These are phyloP conservation scores for Thripadectes ignobilis DNA, from an alignment of 2,797 vertebrate species.

Conservation along the genomic window DNA sequence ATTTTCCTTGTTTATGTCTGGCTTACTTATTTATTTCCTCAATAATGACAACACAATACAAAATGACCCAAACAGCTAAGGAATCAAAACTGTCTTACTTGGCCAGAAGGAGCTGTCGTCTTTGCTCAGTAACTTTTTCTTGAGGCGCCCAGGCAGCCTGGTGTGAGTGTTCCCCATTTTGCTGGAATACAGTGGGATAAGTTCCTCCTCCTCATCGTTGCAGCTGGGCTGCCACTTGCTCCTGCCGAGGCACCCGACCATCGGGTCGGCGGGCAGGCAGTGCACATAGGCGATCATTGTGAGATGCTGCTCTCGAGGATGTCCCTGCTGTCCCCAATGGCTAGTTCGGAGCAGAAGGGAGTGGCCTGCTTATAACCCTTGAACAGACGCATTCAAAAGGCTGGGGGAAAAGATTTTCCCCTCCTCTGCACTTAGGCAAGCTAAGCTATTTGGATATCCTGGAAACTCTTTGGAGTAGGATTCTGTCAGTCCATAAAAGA, in stretches of 20 bases:
- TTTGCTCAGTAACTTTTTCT: slow-evolving; percentile 82
- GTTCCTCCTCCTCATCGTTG: slow-evolving; percentile 81
- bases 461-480: background rate
- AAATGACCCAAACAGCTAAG: background rate
- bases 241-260: slow-evolving; percentile 82
- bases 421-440: background rate
- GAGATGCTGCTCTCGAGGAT: slow-evolving; percentile 37
- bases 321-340: slow-evolving; percentile 60
- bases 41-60: background rate
- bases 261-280: slow-evolving; percentile 80
- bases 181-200: slow-evolving; percentile 72
- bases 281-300: slow-evolving; percentile 86
- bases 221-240: slow-evolving; percentile 72
- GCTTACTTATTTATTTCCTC: background rate
- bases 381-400: background rate
- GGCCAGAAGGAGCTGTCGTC: slow-evolving; percentile 84
- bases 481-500: background rate
- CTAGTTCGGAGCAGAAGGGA: slow-evolving; percentile 52
- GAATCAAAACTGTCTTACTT: slow-evolving; percentile 73
- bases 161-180: slow-evolving; percentile 84
- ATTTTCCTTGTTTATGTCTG: background rate
- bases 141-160: slow-evolving; percentile 74
- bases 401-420: background rate
- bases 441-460: background rate
- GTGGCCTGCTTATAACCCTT: slow-evolving; percentile 65